A percentile compares a stretch with the other conserved stretches of the same genome.
These are phyloP conservation scores for Drosophila auraria DNA, from an alignment of 1,140 invertebrate genomes.

Conservation along the genomic window DNA sequence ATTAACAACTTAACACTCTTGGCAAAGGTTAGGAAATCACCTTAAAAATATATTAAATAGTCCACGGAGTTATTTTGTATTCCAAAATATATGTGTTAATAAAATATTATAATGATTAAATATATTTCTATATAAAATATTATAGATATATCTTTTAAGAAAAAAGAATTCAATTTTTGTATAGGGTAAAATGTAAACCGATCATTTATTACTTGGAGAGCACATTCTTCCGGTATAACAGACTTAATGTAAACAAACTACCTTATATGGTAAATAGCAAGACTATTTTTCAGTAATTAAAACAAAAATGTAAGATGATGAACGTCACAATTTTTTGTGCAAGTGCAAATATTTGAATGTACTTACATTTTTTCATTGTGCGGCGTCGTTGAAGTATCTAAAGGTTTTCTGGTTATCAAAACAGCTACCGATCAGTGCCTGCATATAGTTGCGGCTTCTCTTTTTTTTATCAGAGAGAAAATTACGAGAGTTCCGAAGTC, in stretches of 20 bases:
- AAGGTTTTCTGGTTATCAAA: constrained; percentile 39
- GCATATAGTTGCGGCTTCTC: constrained; percentile 2
- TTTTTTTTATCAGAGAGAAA: constrained; percentile 15
- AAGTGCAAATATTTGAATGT: constrained; percentile 30
- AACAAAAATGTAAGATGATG: neutral
- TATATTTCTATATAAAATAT: too few species aligned
- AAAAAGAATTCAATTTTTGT: too few species aligned
- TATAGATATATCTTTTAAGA: too few species aligned
- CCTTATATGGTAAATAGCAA: neutral
- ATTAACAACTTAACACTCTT: constrained; percentile 5
- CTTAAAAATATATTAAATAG: neutral
- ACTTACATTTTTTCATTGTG: constrained; percentile 3
- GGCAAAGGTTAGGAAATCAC: neutral
- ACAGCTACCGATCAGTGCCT: constrained; percentile 49
- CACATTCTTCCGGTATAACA: neutral
- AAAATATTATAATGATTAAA: too few species aligned
- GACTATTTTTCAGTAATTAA: neutral
- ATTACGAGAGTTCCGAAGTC: neutral
- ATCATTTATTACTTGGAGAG: too few species aligned
- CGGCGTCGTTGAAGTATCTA: constrained; percentile 5
- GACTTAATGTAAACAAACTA: neutral
- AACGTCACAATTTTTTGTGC: constrained; percentile 12
- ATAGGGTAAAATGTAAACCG: too few species aligned
- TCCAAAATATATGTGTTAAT: too few species aligned
- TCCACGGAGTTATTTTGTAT: too few species aligned